Conservation (phyloP, 2,113 vertebrate genomes). For the Pao palembangensis region DNA sequence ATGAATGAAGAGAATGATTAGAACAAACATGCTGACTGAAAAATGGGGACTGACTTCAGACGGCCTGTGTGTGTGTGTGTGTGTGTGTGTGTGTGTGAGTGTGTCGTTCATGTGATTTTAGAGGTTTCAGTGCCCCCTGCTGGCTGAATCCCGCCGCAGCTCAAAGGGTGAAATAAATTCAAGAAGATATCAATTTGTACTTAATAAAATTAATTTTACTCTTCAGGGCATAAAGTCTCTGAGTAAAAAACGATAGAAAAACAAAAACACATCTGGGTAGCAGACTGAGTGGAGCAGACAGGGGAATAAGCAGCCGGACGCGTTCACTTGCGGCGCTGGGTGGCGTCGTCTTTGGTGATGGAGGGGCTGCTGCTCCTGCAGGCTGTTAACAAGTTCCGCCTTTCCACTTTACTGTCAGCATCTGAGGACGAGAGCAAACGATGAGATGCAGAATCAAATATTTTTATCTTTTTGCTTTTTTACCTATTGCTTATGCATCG, state of each 20-base stretch:
- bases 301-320: neutral
- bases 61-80: too few relatives aligned
- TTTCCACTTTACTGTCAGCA: constrained; percentile 80
- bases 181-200: too few relatives aligned
- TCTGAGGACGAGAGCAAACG: constrained; percentile 69
- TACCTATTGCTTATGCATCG: too few relatives aligned
- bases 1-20: too few relatives aligned
- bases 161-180: constrained; percentile 5
- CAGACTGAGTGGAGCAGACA: constrained; percentile 12
- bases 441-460: too few relatives aligned
- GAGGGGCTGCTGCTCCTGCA: constrained; percentile 77
- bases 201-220: neutral
- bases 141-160: constrained; percentile 31
- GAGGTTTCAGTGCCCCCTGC: constrained; percentile 59
- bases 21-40: too few relatives aligned
- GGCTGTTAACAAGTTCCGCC: constrained; percentile 61
- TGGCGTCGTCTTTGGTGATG: constrained; percentile 83
- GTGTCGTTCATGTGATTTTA: too few relatives aligned
- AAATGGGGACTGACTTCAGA: too few relatives aligned
- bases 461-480: too few relatives aligned
- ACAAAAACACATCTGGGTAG: neutral
- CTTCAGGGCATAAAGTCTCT: neutral
- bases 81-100: too few relatives aligned
- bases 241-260: neutral
- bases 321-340: constrained; percentile 80